Conservation (phyloP, 1,140 invertebrate genomes). For the Rhagoletis pomonella region DNA sequence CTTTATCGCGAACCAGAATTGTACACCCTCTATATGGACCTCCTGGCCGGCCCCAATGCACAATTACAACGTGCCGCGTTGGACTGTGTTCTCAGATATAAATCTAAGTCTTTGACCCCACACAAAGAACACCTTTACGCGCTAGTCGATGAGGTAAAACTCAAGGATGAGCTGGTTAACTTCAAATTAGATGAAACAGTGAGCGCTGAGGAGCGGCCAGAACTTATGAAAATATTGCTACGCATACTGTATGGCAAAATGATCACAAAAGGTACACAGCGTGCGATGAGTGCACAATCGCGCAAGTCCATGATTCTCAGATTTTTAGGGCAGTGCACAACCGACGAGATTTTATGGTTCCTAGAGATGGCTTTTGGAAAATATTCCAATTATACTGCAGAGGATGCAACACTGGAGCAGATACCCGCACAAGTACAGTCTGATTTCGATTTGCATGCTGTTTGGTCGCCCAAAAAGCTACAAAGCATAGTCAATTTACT, state of each 20-base stretch:
- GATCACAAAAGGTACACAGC: slow-evolving; percentile 85
- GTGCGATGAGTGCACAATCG: slow-evolving; percentile 80
- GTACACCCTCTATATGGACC: slow-evolving; percentile 83
- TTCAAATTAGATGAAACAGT: slow-evolving; percentile 85
- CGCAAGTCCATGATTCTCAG: slow-evolving; percentile 86
- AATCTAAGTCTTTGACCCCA: slow-evolving; percentile 83
- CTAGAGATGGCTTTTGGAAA: slow-evolving; percentile 88
- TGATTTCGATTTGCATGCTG: slow-evolving; percentile 57
- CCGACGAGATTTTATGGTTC: slow-evolving; percentile 86
- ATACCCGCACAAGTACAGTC: slow-evolving; percentile 64
- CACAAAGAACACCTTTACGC: slow-evolving; percentile 87
- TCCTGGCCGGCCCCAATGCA: slow-evolving; percentile 85
- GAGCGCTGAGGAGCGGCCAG: slow-evolving; percentile 82
- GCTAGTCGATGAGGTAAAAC: slow-evolving; percentile 89
- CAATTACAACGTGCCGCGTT: slow-evolving; percentile 89
- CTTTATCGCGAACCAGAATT: slow-evolving; percentile 85
- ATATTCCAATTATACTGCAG: slow-evolving; percentile 80
- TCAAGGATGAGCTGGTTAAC: slow-evolving; percentile 87
- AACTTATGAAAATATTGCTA: slow-evolving; percentile 87
- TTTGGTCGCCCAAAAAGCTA: slow-evolving; percentile 81
- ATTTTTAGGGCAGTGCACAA: slow-evolving; percentile 87
- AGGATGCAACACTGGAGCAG: slow-evolving; percentile 72
- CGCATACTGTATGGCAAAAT: slow-evolving; percentile 94
- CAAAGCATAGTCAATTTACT: slow-evolving; percentile 86
- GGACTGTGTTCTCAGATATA: slow-evolving; percentile 90